A percentile compares a stretch with the other conserved stretches of the same genome.
Conservation (phyloP, 2,888 invertebrate genomes). For the Phortica magna region DNA sequence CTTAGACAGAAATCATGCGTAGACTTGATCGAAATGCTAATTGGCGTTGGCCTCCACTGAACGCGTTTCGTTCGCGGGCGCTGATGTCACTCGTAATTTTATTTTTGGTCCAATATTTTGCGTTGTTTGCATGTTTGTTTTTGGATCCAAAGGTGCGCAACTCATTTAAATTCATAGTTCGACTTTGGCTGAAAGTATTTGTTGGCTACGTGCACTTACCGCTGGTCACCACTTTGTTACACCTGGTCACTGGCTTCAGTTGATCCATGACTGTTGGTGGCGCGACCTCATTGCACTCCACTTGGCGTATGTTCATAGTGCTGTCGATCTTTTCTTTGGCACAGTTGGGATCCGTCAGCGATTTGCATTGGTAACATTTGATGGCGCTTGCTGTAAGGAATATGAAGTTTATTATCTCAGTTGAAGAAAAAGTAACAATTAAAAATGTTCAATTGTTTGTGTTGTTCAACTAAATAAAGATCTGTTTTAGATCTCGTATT, state of each 20-base stretch:
- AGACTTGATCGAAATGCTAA: slow-evolving; percentile 54
- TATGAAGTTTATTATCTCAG: too few species aligned
- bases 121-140: slow-evolving; percentile 36
- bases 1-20: neutral
- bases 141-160: neutral
- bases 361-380: slow-evolving; percentile 75
- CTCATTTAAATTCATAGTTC: slow-evolving; percentile 21
- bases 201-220: slow-evolving; percentile 60
- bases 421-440: neutral
- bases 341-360: slow-evolving; percentile 71
- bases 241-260: slow-evolving; percentile 72
- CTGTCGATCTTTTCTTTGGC: slow-evolving; percentile 67
- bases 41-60: slow-evolving; percentile 49
- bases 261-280: slow-evolving; percentile 65
- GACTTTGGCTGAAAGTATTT: slow-evolving; percentile 26
- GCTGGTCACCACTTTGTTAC: slow-evolving; percentile 74
- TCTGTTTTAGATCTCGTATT: too few species aligned
- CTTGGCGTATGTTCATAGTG: slow-evolving; percentile 62
- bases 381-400: slow-evolving; percentile 68
- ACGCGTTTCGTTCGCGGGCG: neutral
- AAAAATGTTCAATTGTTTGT: too few species aligned
- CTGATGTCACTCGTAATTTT: slow-evolving; percentile 2
- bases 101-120: slow-evolving; percentile 26
- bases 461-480: too few species aligned
- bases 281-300: slow-evolving; percentile 68